Base-by-base conservation (phyloP, 2,113 vertebrate species). In the Paramisgurnus dabryanus region DNA sequence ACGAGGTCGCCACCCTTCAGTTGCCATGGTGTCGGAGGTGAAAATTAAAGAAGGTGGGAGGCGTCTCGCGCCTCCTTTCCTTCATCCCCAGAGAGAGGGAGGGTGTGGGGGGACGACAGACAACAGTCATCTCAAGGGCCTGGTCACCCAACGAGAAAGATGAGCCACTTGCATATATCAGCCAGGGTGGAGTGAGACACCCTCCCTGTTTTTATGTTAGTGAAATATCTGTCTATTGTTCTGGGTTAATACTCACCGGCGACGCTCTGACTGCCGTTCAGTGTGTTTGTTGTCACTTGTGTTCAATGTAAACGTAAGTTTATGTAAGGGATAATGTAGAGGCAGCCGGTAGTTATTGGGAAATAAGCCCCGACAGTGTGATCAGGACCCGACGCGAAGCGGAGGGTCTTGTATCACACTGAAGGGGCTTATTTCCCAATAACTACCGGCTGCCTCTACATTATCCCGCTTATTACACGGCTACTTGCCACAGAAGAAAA, bases 11-110 rank as follows among this genome's bases (percentile, higher is more conserved):
- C 69, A 76, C 83, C 82, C 83, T 85, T 64, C 78, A 80, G 71
- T 85, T 81, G 82, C 85, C 70, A 84, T 84, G 85, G 83, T 84
- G 84, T 63, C 80, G 66, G 82, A 87, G 82, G 87, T 88, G 87
- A 85, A 86, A 88, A 88, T 88, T 82, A 88, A 87, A 85, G 85
- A 83, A 82, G 84, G 85, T 76, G 83, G 87, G 87, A 83, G 82
- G 82, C 82, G 87, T 87, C 87, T 88, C 84, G 80, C 87, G 78
- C 87, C 79, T 80, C 78, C 83, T 84, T 82, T 66, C 67, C 64
- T 60, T 67, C 53, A 78, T 88, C 87, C 76, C 84, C 49, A 64
- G 79, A 79, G 85, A 74, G 74, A 45, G 50, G 60, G 70, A 63
- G 22, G 64, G 57, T 69, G 27, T 72, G 27, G 79, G 74, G 79